Percentiles rank a stretch among this genome's conserved stretches.
Evolutionary conservation across 2,888 invertebrate genomes (phyloP).

Genomic region (Amiota communis): DNA sequence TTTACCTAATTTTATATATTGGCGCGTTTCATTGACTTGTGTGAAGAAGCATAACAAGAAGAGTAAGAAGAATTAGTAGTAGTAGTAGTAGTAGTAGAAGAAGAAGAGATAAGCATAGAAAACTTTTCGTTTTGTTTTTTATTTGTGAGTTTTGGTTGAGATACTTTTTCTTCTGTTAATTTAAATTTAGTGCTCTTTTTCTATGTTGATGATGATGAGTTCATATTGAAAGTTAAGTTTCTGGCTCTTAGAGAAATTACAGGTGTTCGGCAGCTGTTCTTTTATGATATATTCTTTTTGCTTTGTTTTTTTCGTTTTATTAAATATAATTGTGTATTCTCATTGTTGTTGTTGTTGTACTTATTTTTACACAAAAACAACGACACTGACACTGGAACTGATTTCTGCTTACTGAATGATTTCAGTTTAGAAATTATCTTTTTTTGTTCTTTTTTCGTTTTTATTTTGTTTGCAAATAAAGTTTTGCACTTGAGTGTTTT

Average conservation of each 20-base stretch:
- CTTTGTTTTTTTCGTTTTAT: not conserved
- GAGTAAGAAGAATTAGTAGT: too few relatives aligned
- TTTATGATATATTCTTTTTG: conserved; percentile 20
- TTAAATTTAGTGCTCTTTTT: not conserved
- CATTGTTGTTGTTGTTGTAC: conserved; percentile 28
- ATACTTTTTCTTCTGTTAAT: not conserved
- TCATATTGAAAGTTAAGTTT: not conserved
- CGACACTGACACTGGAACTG: too few relatives aligned
- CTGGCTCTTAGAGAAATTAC: conserved; percentile 22
- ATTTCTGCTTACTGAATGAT: too few relatives aligned
- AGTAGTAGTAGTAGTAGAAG: not conserved
- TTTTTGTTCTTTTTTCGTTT: not conserved
- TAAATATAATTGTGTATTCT: not conserved
- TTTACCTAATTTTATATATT: conserved; percentile 67
- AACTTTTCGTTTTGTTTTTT: conserved; percentile 10
- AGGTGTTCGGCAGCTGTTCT: conserved; percentile 21
- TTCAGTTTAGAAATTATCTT: not conserved
- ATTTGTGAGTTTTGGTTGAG: conserved; percentile 33
- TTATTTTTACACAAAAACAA: conserved; percentile 11
- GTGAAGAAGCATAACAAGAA: conserved; percentile 16
- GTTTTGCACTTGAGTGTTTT: not conserved
- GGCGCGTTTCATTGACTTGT: conserved; percentile 49
- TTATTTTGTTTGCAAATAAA: not conserved
- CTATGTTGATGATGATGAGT: conserved; percentile 25
- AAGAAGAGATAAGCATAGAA: not conserved